Evolutionary conservation across 2,113 vertebrate genomes (phyloP).

Genomic region (Polypterus bichir): DNA sequence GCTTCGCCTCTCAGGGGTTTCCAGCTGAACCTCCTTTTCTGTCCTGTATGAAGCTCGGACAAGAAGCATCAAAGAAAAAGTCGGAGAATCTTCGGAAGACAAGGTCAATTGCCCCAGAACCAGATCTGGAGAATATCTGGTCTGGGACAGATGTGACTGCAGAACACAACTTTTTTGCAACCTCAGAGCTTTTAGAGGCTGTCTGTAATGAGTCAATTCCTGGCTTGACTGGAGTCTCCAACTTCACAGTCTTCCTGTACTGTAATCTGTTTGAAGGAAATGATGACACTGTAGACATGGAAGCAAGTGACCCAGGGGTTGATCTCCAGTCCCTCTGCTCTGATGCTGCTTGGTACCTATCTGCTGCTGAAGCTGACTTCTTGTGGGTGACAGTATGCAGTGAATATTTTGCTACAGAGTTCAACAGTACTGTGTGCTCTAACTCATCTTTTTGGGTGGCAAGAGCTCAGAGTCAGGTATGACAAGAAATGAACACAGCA

Average conservation of each 20-base stretch:
- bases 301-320: constrained; percentile 29
- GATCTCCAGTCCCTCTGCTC: constrained; percentile 57
- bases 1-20: constrained; percentile 48
- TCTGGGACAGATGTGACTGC: background rate
- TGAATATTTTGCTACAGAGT: constrained; percentile 62
- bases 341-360: constrained; percentile 65
- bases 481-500: no score
- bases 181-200: constrained; percentile 56
- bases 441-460: constrained; percentile 61
- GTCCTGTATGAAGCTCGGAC: constrained; percentile 43
- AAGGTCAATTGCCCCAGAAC: constrained; percentile 1
- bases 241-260: constrained; percentile 72
- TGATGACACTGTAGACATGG: constrained; percentile 32
- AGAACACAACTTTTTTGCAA: constrained; percentile 22
- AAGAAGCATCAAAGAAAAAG: background rate
- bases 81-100: background rate
- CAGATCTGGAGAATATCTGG: background rate
- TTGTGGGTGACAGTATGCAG: constrained; percentile 68
- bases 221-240: constrained; percentile 59
- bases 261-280: constrained; percentile 58
- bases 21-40: constrained; percentile 55
- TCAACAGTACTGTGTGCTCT: constrained; percentile 64
- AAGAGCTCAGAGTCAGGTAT: constrained; percentile 45
- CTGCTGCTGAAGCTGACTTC: constrained; percentile 59
- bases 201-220: constrained; percentile 60